Percentiles rank a stretch among this genome's conserved stretches.
Evolutionary conservation across 1,140 invertebrate species (phyloP).

Genomic region (Drosophila grimshawi): DNA sequence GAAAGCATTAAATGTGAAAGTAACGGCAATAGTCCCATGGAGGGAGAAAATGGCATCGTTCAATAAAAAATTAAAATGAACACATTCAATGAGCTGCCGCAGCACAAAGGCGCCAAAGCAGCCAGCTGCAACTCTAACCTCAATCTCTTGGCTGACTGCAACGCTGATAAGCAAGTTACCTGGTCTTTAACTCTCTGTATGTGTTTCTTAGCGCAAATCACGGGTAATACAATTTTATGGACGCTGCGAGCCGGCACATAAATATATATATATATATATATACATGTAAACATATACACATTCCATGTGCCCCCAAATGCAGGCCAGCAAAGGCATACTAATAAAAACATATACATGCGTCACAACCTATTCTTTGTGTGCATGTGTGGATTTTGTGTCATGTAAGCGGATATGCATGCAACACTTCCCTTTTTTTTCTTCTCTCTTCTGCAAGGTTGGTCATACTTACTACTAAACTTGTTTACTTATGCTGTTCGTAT

Average conservation of each 20-base stretch:
- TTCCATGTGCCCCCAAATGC: constrained; percentile 51
- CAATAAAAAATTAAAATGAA: constrained; percentile 82
- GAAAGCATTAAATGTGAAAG: constrained; percentile 4
- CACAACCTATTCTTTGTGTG: constrained; percentile 25
- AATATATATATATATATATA: neutral
- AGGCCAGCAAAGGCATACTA: constrained; percentile 71
- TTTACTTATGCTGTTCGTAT: constrained; percentile 71
- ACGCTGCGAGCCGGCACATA: constrained; percentile 56
- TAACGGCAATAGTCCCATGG: constrained; percentile 1
- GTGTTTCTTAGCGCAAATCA: constrained; percentile 66
- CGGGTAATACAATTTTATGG: constrained; percentile 77
- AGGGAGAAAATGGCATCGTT: constrained; percentile 44
- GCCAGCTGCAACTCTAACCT: constrained; percentile 32
- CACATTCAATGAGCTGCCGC: constrained; percentile 67
- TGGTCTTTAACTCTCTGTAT: neutral
- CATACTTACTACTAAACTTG: constrained; percentile 77
- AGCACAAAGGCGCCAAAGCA: constrained; percentile 70
- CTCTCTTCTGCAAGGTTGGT: constrained; percentile 60
- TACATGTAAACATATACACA: constrained; percentile 1
- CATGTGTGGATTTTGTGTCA: constrained; percentile 44
- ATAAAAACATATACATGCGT: constrained; percentile 75
- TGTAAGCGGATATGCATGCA: constrained; percentile 76
- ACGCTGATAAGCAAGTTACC: constrained; percentile 48
- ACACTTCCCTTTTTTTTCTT: constrained; percentile 41
- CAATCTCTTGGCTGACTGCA: constrained; percentile 37